These are phyloP conservation scores for Serinus canaria DNA, from an alignment of 2,113 vertebrate genomes.

Conservation along the genomic window DNA sequence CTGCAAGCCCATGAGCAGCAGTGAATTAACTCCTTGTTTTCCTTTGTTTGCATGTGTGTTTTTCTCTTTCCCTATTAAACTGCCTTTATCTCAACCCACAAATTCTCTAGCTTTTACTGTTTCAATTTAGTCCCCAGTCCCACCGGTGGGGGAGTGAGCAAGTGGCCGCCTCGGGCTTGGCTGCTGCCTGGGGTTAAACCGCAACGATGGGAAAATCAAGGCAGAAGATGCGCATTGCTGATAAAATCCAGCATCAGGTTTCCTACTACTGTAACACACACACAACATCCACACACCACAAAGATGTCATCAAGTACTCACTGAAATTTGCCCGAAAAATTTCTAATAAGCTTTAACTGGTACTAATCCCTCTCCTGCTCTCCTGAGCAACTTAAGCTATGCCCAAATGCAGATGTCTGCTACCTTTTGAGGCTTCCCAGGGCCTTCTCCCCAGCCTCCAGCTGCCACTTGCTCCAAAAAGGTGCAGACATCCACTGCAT, in stretches of 20 bases:
- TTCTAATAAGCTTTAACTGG: neutral
- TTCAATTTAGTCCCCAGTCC: neutral
- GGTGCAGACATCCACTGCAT: neutral
- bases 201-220: neutral
- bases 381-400: neutral
- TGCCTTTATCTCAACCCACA: neutral
- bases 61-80: neutral
- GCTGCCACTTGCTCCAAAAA: neutral
- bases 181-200: neutral
- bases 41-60: neutral
- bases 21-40: neutral
- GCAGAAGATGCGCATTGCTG: neutral
- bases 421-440: neutral
- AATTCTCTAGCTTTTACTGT: neutral
- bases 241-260: neutral
- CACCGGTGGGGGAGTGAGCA: neutral
- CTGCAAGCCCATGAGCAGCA: neutral
- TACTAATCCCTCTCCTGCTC: neutral
- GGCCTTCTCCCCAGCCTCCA: neutral
- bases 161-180: neutral
- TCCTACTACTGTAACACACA: neutral
- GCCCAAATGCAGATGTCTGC: accelerated
- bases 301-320: neutral
- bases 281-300: neutral
- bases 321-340: neutral